Conservation (phyloP, 2,797 vertebrate genomes). For the Microchirus variegatus region DNA sequence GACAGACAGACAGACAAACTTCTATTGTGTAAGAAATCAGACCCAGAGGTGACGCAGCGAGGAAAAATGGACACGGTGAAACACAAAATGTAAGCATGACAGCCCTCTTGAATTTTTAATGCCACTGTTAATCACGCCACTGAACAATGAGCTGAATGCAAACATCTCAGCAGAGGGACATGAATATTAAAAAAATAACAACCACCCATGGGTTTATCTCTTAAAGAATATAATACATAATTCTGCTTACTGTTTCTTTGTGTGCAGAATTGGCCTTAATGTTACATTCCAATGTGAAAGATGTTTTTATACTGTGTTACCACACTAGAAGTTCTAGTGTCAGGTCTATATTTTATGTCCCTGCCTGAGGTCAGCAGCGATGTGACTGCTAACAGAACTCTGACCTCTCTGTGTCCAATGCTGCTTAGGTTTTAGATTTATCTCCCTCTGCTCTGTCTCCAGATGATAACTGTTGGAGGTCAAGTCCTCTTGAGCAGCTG, state of each 20-base stretch:
- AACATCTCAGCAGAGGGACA: constrained; percentile 1
- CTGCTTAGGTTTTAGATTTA: background rate
- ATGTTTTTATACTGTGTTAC: too few relatives aligned
- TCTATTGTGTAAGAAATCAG: constrained; percentile 13
- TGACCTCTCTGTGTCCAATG: constrained; percentile 5
- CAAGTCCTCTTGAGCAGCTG: background rate
- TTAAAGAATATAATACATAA: too few relatives aligned
- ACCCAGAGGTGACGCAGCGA: background rate
- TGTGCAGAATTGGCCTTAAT: too few relatives aligned
- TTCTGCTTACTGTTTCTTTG: too few relatives aligned
- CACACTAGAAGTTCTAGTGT: background rate
- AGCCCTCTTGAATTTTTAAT: constrained; percentile 26
- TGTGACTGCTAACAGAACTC: constrained; percentile 2
- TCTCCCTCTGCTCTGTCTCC: background rate
- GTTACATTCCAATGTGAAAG: too few relatives aligned
- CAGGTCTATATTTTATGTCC: constrained; percentile 4
- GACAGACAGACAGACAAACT: too few relatives aligned
- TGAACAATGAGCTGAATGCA: constrained; percentile 15
- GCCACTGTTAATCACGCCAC: constrained; percentile 1
- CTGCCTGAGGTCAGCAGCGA: constrained; percentile 12
- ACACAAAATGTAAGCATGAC: constrained; percentile 8
- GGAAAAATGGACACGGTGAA: constrained; percentile 2
- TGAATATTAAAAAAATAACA: background rate
- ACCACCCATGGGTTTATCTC: too few relatives aligned
- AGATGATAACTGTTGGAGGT: background rate